Conservation (phyloP, 2,113 vertebrate genomes). For the Cebidichthys violaceus region DNA sequence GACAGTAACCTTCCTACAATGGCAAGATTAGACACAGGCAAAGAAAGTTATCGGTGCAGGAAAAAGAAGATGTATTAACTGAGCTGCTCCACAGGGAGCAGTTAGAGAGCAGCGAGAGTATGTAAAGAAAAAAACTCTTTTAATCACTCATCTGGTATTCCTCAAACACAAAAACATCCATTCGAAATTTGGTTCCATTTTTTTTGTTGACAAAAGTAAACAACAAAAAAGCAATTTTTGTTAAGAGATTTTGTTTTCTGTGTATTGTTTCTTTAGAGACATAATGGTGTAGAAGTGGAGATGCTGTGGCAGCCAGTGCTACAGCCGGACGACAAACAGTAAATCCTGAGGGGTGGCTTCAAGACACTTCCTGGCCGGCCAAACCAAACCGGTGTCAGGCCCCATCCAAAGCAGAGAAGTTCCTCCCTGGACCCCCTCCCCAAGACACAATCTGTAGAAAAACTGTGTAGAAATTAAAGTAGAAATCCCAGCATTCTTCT, state of each 20-base stretch:
- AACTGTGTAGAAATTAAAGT: slow-evolving; percentile 24
- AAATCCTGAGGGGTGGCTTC: slow-evolving; percentile 52
- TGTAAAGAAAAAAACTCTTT: slow-evolving; percentile 42
- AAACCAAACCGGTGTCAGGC: not conserved
- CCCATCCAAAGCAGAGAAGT: slow-evolving; percentile 18
- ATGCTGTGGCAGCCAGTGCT: slow-evolving; percentile 81
- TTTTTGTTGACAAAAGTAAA: slow-evolving; percentile 47
- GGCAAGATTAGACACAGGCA: slow-evolving; percentile 49
- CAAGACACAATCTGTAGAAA: slow-evolving; percentile 44
- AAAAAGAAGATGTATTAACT: slow-evolving; percentile 41
- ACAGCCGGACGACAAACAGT: slow-evolving; percentile 62
- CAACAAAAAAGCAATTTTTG: slow-evolving; percentile 44
- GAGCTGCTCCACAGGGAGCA: slow-evolving; percentile 25
- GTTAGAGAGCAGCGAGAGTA: slow-evolving; percentile 51
- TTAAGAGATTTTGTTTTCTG: slow-evolving; percentile 18
- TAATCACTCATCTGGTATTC: slow-evolving; percentile 62
- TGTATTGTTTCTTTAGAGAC: slow-evolving; percentile 50
- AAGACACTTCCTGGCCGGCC: slow-evolving; percentile 50
- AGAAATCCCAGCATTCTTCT: slow-evolving; percentile 6
- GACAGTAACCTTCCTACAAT: slow-evolving; percentile 38
- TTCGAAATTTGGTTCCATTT: slow-evolving; percentile 58
- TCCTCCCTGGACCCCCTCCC: slow-evolving; percentile 7
- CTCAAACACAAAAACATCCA: slow-evolving; percentile 62
- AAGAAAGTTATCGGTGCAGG: slow-evolving; percentile 17
- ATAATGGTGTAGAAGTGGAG: slow-evolving; percentile 59